Base-by-base conservation (phyloP, 2,888 invertebrate genomes). In the Pollenia angustigena region DNA sequence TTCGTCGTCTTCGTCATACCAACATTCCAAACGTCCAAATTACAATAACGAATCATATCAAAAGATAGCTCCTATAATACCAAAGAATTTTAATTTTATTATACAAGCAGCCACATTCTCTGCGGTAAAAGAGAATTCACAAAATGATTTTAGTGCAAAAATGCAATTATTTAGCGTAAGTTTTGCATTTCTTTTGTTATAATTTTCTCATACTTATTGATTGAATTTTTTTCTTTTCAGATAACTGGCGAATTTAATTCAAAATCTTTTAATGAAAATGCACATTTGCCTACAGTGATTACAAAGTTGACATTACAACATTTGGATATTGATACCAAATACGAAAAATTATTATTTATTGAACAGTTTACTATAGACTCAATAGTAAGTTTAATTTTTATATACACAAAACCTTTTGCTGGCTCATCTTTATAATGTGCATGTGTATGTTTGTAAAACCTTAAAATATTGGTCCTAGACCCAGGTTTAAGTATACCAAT, bases 31-130 rank as follows among this genome's bases (percentile, higher is more conserved):
- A 50, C 18, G 79, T 23, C 56, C 68, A 72, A 86, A 88, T 69
- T 92, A 92, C 50, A 91, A 91, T 79, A 93, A 94, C 87, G 95
- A 95, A 78, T 91, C 95, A 76, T 95, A 96, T 90, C 94, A 95
- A 54, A 95, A 96, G 91, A 93, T 97, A 86, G 95, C 96, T 32
- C 97, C 97, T 42, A 95, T 97, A 88, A 95, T 97, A 94, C 97
- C 97, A 93, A 97, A 97, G 96, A 96, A 95, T 93, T 96, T 97
- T 91, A 95, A 95, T 90, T 94, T 97, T 89, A 96, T 95, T 93
- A 94, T 97, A 89, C 96, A 97, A 90, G 95, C 95, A 88, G 96
- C 96, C 0, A 95, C 95, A 44, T 93, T 97, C 81, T 95, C 95
- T 60, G 96, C 96, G 58, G 95, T 95, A 12, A 95, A 96, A 90